Evolutionary conservation across 2,113 vertebrate species (phyloP), one percentile per base, ranked within the genome.

Genomic region (Dipodomys stephensi): DNA sequence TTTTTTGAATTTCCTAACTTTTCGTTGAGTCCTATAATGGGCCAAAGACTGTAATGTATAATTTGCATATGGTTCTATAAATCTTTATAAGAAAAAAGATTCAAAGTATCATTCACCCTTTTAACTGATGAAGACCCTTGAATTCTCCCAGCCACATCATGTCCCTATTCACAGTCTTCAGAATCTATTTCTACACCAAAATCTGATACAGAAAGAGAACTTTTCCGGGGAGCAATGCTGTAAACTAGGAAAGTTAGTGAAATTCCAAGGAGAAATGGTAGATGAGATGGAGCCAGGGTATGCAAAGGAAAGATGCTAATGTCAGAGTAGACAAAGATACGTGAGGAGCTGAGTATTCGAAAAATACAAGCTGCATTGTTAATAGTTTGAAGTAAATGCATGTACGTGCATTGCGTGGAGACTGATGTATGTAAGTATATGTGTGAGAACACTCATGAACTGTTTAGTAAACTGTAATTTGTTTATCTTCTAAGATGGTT

Each of bases 121-220:
- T 87, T 35, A 85, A 67, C 15, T 85, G 39, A 68, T 65, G 27
- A 49, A 53, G 11, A 84, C n/a, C 30, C 57, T 78, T 13, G 19
- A 64, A 71, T 74, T 83, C 23, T 87, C 18, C 39, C 12, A 1
- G 16, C 82, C 27, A 18, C 20, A 22, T 27, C 27, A 57, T 71
- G 10, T 57, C 46, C 32, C 28, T 49, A 22, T 57, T 32, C 35
- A 68, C 30, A 25, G 71, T 49, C 76, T 76, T 79, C 44, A 30
- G 0, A 16, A 22, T 76, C 44, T 71, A 35, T 67, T 67, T 87
- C 72, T 67, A 60, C 6, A 28, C 19, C 69, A 32, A 68, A 67
- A 46, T 86, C 62, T 79, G 79, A 74, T 71, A 60, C 64, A 92
- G n/a, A 96, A 13, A 92, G 60, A 13, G 20, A 64, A 60, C 79